Base-by-base conservation (phyloP, 2,113 vertebrate genomes). In the Platichthys flesus region DNA sequence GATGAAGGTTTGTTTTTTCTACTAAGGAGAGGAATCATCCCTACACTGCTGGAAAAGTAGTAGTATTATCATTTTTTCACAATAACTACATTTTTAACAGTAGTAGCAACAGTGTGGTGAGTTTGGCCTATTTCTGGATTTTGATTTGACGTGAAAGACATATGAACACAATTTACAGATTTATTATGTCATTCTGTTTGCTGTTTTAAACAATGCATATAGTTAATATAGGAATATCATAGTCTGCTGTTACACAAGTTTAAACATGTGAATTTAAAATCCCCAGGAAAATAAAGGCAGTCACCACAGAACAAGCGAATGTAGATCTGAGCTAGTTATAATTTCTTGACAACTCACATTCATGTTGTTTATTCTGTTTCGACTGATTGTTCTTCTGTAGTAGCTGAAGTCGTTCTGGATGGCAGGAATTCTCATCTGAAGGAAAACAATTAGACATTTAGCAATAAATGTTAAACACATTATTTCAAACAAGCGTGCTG, bases 391-490 rank as follows among this genome's bases (percentile, higher is more conserved):
- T 79, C 98, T 90, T 82, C 98, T 93, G 81, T 99, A 99, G 85
- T 99, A 99, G 89, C 98, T 99, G 92, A 99, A 99, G 92, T 99
- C 98, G 0, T 99, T 99, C 89, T 99, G 98, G 87, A 99, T 98
- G 18, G 98, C 97, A 14, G 98, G 98, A 84, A 97, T 99, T 88
- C 97, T 96, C 97, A 99, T 99, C 98, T 99, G 90, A 52, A 78
- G 45, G 26, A 31, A 60, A 70, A 68, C 31, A 49, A 68, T 6
- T 40, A 47, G 0, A 31, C 24, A 7, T 21, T 67, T 1, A 70
- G 15, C 10, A 0, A 35, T n/a, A 26, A 47, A 20, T 20, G n/a
- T 20, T 10, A 40, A 51, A 45, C 5, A 54, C 14, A 13, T n/a
- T 1, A 16, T 67, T 28, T 60, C 1, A 47, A 20, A 16, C 10